Conservation (phyloP, 1,140 invertebrate species). For the Rhagoletis zephyria region DNA sequence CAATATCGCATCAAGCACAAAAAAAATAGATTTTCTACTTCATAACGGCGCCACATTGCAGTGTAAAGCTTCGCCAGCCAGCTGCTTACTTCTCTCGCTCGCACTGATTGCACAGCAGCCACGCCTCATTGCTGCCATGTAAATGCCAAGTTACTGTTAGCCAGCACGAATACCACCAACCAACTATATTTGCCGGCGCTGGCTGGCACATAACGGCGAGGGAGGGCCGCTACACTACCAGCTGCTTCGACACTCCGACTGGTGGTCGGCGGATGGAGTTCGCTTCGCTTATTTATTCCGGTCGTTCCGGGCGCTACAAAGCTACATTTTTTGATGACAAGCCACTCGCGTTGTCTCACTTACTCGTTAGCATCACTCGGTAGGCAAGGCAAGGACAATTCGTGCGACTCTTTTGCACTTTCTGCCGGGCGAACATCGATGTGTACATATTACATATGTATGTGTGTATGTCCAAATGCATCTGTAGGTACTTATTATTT, state of each 20-base stretch:
- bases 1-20: neutral
- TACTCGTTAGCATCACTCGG: neutral
- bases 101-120: neutral
- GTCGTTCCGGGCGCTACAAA: slow-evolving; percentile 25
- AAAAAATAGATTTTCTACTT: neutral
- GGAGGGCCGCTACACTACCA: neutral
- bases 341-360: neutral
- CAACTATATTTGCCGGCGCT: neutral
- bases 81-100: neutral
- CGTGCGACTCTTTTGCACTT: neutral
- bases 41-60: neutral
- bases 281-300: neutral
- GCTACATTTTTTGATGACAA: neutral
- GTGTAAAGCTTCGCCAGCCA: neutral
- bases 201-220: slow-evolving; percentile 10
- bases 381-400: neutral
- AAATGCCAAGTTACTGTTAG: neutral
- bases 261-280: neutral
- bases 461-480: neutral
- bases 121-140: neutral
- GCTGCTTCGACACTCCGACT: neutral
- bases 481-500: no score
- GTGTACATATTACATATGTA: neutral
- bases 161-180: neutral
- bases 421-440: no score